Conservation (phyloP, 2,113 vertebrate genomes). For the Tringa solitaria region DNA sequence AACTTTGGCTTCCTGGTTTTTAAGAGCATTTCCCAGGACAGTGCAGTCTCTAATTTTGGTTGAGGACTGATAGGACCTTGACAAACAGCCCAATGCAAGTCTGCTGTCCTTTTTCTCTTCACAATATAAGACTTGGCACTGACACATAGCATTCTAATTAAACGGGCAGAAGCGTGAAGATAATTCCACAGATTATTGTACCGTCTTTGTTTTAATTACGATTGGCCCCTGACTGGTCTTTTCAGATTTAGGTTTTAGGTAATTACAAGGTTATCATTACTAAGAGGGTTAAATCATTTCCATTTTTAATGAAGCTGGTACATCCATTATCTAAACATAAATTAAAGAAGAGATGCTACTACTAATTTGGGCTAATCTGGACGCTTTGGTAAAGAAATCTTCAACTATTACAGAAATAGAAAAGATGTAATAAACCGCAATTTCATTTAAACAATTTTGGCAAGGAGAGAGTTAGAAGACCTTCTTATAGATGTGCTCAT, state of each 20-base stretch:
- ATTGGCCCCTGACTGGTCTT: not conserved
- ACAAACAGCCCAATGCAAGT: not conserved
- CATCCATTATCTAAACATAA: not conserved
- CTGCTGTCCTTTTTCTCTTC: not conserved
- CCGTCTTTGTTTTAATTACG: not conserved
- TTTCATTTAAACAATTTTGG: not conserved
- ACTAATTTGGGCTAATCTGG: not conserved
- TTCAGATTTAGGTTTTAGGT: not conserved
- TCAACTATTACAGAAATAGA: not conserved
- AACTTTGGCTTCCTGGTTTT: not conserved
- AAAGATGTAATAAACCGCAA: not conserved
- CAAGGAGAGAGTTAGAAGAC: not conserved
- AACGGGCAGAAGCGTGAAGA: not conserved
- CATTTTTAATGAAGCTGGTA: not conserved
- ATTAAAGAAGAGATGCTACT: not conserved
- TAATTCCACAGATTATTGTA: not conserved
- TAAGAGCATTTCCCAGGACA: not conserved
- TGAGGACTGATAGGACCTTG: not conserved
- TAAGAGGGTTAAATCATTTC: not conserved
- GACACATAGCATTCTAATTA: not conserved
- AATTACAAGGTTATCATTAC: not conserved
- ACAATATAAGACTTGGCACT: not conserved
- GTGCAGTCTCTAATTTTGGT: not conserved
- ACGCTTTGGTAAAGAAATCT: not conserved
- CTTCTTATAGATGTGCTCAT: rapidly evolving